Conservation (phyloP, 2,113 vertebrate species). For the Corythaeola cristata region DNA sequence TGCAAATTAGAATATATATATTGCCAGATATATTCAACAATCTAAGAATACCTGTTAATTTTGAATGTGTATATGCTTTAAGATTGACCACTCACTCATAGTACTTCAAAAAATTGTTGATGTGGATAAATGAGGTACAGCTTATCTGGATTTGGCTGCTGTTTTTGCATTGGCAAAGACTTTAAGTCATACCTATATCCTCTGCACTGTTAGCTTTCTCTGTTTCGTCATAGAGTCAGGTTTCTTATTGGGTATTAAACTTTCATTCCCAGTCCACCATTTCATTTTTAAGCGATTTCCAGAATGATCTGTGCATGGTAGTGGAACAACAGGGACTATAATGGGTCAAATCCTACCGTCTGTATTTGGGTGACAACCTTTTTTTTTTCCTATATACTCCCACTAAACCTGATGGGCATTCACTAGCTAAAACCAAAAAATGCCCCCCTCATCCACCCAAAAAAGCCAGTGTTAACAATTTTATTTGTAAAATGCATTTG, state of each 20-base stretch:
- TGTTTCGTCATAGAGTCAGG: background rate
- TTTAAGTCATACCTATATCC: background rate
- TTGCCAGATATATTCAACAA: background rate
- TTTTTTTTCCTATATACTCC: background rate
- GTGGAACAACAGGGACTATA: background rate
- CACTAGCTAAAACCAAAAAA: background rate
- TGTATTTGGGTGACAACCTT: background rate
- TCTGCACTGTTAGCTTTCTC: background rate
- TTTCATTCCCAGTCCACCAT: background rate
- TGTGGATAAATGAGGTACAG: background rate
- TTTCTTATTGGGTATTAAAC: background rate
- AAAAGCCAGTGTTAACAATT: background rate
- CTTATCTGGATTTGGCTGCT: background rate
- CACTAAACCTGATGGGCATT: background rate
- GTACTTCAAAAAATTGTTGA: background rate
- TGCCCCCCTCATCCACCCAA: fast-evolving
- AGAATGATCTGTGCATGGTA: background rate
- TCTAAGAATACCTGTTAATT: background rate
- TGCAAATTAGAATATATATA: background rate
- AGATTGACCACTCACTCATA: background rate
- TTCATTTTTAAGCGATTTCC: background rate
- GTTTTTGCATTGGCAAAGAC: background rate
- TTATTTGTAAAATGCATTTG: background rate
- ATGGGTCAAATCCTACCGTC: background rate
- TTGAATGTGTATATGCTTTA: background rate